Evolutionary conservation across 1,140 invertebrate genomes (phyloP).

Genomic region (Akabosia matsudoensis): DNA sequence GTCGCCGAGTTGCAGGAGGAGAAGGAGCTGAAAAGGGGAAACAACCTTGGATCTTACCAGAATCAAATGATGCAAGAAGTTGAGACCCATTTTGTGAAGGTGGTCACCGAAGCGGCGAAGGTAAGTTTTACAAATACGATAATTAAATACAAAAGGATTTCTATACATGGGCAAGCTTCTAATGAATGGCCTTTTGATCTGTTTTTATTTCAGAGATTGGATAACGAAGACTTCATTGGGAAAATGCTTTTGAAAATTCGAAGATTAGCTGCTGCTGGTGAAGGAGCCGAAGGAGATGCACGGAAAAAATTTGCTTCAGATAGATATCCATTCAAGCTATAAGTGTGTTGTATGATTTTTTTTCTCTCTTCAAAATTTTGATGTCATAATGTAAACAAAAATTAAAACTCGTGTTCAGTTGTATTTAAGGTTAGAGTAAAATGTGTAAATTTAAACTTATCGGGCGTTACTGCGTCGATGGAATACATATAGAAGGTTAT

Average conservation of each 20-base stretch:
- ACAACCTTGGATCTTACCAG: background rate
- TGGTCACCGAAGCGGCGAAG: background rate
- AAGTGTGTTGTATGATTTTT: background rate
- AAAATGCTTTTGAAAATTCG: conserved; percentile 27
- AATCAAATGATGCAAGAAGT: background rate
- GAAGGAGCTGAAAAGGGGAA: background rate
- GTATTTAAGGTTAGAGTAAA: background rate
- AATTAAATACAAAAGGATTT: background rate
- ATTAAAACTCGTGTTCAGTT: background rate
- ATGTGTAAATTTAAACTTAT: background rate
- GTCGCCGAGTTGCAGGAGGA: background rate
- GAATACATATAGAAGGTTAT: background rate
- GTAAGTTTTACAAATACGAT: background rate
- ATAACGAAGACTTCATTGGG: background rate
- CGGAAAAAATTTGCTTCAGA: background rate
- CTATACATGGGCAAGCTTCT: background rate
- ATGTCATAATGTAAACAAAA: background rate
- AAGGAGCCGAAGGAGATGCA: background rate
- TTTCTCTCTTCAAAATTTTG: background rate
- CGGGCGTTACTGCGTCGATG: too few species aligned
- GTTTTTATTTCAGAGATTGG: conserved; percentile 12
- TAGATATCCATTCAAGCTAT: background rate
- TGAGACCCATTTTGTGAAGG: background rate
- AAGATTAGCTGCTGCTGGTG: background rate
- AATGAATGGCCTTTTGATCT: conserved; percentile 1